Conservation (phyloP, 2,797 vertebrate species). For the Hozukius guyotensis region DNA sequence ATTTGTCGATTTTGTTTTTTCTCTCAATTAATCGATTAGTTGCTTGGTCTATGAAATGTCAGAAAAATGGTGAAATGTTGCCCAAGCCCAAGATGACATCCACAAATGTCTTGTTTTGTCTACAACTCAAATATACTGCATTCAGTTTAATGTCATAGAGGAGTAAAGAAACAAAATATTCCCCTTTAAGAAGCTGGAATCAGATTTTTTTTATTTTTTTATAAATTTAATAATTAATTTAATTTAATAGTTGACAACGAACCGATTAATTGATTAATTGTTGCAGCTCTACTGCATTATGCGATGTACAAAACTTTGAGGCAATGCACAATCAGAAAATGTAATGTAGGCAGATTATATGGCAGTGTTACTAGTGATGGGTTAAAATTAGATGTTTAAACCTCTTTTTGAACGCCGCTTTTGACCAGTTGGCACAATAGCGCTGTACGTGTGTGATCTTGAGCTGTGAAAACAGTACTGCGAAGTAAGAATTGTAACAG, state of each 20-base stretch:
- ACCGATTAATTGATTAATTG: no score
- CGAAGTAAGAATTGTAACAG: conserved; percentile 24
- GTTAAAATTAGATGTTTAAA: conserved; percentile 15
- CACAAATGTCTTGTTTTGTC: neutral
- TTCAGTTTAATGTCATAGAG: neutral
- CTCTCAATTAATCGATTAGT: no score
- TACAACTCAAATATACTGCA: neutral
- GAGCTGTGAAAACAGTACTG: neutral
- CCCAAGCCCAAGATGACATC: no score
- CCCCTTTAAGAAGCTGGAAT: no score
- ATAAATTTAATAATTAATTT: no score
- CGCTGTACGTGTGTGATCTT: conserved; percentile 5
- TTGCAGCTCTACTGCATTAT: no score
- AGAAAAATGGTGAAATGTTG: neutral
- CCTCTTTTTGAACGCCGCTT: conserved; percentile 5
- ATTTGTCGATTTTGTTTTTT: neutral
- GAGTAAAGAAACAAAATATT: no score
- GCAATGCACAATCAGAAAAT: conserved; percentile 1
- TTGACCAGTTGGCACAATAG: neutral
- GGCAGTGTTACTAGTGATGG: conserved; percentile 11
- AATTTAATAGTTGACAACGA: no score
- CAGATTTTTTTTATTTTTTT: no score
- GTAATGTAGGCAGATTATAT: neutral
- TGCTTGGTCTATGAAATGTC: neutral
- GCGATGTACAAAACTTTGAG: neutral